Base-by-base conservation (phyloP, 2,113 vertebrate genomes). In the Aegypius monachus region DNA sequence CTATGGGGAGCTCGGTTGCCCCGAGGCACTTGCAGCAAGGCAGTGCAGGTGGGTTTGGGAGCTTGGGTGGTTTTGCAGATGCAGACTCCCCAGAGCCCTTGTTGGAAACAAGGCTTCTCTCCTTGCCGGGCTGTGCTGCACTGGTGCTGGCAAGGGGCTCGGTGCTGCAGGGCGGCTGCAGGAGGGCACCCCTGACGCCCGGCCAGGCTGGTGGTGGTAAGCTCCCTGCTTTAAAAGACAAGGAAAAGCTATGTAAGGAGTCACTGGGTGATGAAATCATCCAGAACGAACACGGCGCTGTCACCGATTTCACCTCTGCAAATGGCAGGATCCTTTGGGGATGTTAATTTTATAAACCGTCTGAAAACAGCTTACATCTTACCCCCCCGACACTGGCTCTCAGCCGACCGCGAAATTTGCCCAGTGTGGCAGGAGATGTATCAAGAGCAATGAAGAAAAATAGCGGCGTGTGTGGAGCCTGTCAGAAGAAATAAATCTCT, bases 361-460 rank as follows among this genome's bases (percentile, higher is more conserved):
- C 61, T 63, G 77, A 89, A 82, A 92, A 11, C 32, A 78, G 56
- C 68, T 95, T 83, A 21, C 62, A 19, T 34, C 72, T 65, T 29
- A 27, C 17, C 25, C 29, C n/a, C n/a, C 31, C 18, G 16, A 13
- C 61, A 15, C 72, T 5, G 59, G 82, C 70, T 67, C 86, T 84
- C 15, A 13, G 68, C 68, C 0, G 1, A 81, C 68, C 80, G 86
- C 47, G 5, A 34, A 21, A 56, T 84, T 95, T 77, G 81, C 72
- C 77, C 88, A 26, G 81, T 8, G 90, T 88, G 92, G 94, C 82
- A 92, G 90, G 65, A 90, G 87, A 82, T 2, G 8, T 8, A 81
- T 83, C 92, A 88, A 32, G 77, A 95, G 58, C 94, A 78, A 86
- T 78, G 94, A 86, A 95, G 89, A 84, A 81, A 81, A 91, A 40